Evolutionary conservation across 2,888 invertebrate genomes (phyloP).

Genomic region (Lasioglossum villosulum): DNA sequence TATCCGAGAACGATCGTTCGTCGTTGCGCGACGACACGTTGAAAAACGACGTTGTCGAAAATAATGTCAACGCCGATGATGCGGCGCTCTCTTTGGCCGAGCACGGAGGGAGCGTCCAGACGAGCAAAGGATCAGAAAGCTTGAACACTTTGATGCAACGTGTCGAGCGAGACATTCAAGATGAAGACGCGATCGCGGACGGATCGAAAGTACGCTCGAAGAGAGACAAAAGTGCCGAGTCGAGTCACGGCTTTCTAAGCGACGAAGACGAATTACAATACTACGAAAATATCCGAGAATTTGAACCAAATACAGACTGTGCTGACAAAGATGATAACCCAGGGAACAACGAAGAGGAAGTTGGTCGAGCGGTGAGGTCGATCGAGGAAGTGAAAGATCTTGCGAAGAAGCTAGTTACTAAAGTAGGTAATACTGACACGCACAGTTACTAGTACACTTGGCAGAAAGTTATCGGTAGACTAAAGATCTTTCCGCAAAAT

Average conservation of each 20-base stretch:
- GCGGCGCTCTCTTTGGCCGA: neutral
- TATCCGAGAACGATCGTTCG: conserved; percentile 1
- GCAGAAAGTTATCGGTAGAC: no score
- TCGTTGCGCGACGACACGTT: neutral
- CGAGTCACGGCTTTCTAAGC: conserved; percentile 36
- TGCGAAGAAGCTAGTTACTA: conserved; percentile 69
- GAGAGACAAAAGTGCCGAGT: conserved; percentile 21
- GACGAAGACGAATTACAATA: conserved; percentile 44
- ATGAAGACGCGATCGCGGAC: neutral
- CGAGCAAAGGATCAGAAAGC: neutral
- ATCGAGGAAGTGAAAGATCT: conserved; percentile 74
- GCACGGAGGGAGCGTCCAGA: neutral
- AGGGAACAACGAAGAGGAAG: neutral
- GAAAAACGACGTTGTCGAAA: neutral
- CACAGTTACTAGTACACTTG: neutral
- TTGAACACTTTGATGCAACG: neutral
- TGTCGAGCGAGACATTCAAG: neutral
- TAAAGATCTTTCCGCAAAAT: no score
- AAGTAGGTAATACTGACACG: conserved; percentile 60
- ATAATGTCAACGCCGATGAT: neutral
- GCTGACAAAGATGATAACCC: neutral
- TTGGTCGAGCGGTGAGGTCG: conserved; percentile 54
- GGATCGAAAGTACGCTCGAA: conserved; percentile 50
- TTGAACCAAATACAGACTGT: conserved; percentile 1
- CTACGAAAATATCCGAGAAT: conserved; percentile 43